These are phyloP conservation scores for Chelidonichthys spinosus DNA, from an alignment of 2,797 vertebrate species.

Conservation along the genomic window DNA sequence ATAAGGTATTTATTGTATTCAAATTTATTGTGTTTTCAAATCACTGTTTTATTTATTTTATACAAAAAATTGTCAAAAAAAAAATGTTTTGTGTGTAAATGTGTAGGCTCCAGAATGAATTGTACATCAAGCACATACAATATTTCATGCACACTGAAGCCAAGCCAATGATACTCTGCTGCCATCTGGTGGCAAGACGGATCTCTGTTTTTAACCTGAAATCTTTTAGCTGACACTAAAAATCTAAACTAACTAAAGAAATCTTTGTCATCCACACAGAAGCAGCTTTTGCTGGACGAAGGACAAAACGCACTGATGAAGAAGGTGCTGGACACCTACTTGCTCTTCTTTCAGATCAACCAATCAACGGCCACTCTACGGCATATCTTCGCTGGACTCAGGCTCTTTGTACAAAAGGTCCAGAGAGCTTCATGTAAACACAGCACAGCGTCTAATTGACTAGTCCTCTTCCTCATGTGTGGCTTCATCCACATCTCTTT, in stretches of 20 bases:
- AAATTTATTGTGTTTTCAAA: neutral
- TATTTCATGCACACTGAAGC: neutral
- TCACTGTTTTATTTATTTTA: neutral
- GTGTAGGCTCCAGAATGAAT: neutral
- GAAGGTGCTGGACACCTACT: slow-evolving; percentile 97
- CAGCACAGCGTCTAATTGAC: neutral
- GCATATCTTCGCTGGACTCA: slow-evolving; percentile 93
- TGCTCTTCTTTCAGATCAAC: slow-evolving; percentile 98
- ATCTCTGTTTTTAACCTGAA: neutral
- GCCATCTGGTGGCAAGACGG: slow-evolving; percentile 68
- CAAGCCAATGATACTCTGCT: slow-evolving; percentile 36
- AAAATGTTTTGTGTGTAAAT: no score
- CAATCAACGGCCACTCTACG: slow-evolving; percentile 93
- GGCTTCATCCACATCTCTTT: neutral
- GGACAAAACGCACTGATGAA: slow-evolving; percentile 96
- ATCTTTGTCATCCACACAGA: slow-evolving; percentile 77
- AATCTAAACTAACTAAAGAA: neutral
- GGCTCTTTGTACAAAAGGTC: slow-evolving; percentile 96
- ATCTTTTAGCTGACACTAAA: neutral
- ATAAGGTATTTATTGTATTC: neutral
- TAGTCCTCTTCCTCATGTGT: neutral
- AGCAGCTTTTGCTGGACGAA: slow-evolving; percentile 92
- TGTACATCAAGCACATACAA: neutral
- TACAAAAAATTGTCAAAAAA: neutral
- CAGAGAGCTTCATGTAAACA: neutral